A percentile compares a stretch with the other conserved stretches of the same genome.
phyloP scores from a whole-genome alignment of 2,113 vertebrate species.

The Heptranchias perlo region DNA sequence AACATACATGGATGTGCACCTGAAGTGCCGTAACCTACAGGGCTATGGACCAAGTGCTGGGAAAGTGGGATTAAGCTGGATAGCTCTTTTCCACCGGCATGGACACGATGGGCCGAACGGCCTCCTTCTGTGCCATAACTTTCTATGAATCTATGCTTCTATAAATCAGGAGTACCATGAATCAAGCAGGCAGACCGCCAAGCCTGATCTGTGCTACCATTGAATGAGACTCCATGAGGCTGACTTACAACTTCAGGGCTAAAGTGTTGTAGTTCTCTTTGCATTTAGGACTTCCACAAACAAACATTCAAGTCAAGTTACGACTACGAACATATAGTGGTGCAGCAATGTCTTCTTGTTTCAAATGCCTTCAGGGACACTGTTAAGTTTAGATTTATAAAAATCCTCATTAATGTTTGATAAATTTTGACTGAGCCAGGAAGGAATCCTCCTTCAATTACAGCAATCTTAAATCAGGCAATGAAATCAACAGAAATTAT shows the following conservation, averaged over 20 bases:
- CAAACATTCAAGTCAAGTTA: neutral
- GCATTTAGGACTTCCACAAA: neutral
- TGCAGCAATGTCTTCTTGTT: neutral
- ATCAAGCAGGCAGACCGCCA: neutral
- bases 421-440: neutral
- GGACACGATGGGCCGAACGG: too few species aligned
- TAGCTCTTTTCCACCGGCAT: too few species aligned
- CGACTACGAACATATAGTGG: neutral
- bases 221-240: neutral
- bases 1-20: too few species aligned
- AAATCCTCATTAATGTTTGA: neutral
- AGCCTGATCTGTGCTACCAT: neutral
- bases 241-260: neutral
- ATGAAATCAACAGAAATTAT: neutral
- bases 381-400: neutral
- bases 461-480: slow-evolving; percentile 3
- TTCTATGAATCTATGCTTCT: too few species aligned
- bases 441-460: neutral
- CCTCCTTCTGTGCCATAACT: too few species aligned
- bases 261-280: neutral
- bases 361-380: neutral
- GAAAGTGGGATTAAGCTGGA: too few species aligned
- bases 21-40: too few species aligned
- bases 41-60: too few species aligned
- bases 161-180: neutral